These are phyloP conservation scores for Anadara kagoshimensis DNA, from an alignment of 1,140 invertebrate species.

Conservation along the genomic window DNA sequence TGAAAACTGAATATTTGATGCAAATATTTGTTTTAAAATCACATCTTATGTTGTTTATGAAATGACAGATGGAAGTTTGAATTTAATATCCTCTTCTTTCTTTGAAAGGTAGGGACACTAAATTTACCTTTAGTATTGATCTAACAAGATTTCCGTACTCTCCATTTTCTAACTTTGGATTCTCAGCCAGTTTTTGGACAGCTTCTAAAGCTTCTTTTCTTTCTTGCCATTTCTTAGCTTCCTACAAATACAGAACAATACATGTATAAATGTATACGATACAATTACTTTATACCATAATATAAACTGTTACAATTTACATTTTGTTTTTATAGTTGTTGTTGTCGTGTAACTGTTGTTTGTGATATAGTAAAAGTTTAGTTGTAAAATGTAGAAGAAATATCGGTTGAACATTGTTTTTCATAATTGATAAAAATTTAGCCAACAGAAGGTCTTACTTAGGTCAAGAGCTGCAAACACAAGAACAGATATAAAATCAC, in stretches of 20 bases:
- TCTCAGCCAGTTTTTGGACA: conserved; percentile 82
- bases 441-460: too few species aligned
- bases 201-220: conserved; percentile 91
- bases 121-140: conserved; percentile 91
- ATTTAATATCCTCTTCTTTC: too few species aligned
- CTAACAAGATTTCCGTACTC: conserved; percentile 94
- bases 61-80: too few species aligned
- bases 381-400: too few species aligned
- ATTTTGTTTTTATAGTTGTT: neutral
- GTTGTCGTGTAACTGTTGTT: neutral
- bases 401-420: too few species aligned
- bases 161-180: conserved; percentile 91
- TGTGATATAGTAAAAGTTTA: neutral
- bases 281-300: neutral
- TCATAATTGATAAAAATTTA: too few species aligned
- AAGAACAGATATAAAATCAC: too few species aligned
- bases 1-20: too few species aligned
- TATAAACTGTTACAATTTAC: neutral
- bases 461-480: too few species aligned
- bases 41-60: too few species aligned
- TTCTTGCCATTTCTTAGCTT: conserved; percentile 98
- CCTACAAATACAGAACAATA: conserved; percentile 74
- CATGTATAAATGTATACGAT: neutral
- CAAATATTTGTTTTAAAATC: too few species aligned
- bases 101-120: too few species aligned